A percentile compares a stretch with the other conserved stretches of the same genome.
Evolutionary conservation across 2,113 vertebrate genomes (phyloP).

Genomic region (Terrapene triunguis): DNA sequence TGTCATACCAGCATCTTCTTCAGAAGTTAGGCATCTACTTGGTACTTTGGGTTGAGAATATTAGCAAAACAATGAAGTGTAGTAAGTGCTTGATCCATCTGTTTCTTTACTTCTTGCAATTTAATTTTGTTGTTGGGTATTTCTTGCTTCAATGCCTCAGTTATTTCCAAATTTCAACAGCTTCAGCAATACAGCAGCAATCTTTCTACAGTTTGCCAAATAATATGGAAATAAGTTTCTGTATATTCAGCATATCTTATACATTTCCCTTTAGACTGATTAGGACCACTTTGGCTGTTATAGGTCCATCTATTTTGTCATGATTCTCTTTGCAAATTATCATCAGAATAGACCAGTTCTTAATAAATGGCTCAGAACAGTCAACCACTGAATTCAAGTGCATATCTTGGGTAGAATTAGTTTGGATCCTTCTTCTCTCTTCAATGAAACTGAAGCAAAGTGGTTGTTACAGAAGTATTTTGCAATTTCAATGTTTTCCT

Average conservation of each 20-base stretch:
- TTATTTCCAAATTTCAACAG: background rate
- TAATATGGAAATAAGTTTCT: background rate
- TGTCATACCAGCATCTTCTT: too few species aligned
- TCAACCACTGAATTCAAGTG: background rate
- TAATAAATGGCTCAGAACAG: background rate
- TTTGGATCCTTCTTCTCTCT: background rate
- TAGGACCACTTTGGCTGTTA: background rate
- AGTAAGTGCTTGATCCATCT: background rate
- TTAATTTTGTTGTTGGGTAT: background rate
- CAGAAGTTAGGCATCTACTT: background rate
- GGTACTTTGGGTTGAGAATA: background rate
- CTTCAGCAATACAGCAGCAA: background rate
- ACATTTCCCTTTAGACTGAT: background rate
- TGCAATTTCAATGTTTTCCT: background rate
- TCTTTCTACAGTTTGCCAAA: background rate
- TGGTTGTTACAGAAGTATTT: background rate
- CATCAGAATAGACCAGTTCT: background rate
- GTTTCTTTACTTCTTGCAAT: background rate
- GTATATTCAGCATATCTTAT: background rate
- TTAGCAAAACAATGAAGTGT: background rate
- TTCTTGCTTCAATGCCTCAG: background rate
- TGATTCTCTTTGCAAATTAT: background rate
- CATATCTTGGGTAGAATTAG: background rate
- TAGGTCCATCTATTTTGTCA: background rate
- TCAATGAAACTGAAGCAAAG: background rate